Evolutionary conservation across 2,113 vertebrate species (phyloP).

Genomic region (Myodes glareolus): DNA sequence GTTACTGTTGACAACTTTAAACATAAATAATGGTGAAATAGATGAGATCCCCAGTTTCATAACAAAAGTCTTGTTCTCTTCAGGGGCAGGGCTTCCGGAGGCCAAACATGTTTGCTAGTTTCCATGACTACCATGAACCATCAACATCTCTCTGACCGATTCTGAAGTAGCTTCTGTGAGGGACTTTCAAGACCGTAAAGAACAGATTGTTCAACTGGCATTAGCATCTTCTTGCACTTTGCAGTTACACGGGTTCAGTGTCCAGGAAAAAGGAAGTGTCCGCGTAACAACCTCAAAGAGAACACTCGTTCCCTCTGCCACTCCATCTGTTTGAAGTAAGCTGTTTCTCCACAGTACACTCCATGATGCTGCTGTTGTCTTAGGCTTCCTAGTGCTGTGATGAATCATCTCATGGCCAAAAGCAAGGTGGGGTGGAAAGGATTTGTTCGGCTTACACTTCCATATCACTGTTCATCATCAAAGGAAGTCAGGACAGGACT

Average conservation of each 20-base stretch:
- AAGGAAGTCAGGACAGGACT: not conserved
- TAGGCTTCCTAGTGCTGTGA: not conserved
- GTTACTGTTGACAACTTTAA: constrained; percentile 53
- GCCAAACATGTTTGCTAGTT: constrained; percentile 66
- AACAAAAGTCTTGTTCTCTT: constrained; percentile 51
- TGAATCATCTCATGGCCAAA: not conserved
- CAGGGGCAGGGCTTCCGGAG: constrained; percentile 38
- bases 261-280: constrained; percentile 40
- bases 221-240: constrained; percentile 38
- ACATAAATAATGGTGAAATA: constrained; percentile 64
- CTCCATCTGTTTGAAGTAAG: constrained; percentile 6
- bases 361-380: not conserved
- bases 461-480: not conserved
- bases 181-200: constrained; percentile 37
- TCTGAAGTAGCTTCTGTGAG: constrained; percentile 42
- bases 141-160: constrained; percentile 28
- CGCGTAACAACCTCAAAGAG: not conserved
- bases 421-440: not conserved
- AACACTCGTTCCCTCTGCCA: not conserved
- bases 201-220: constrained; percentile 52
- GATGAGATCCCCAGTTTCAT: constrained; percentile 40
- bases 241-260: not conserved
- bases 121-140: constrained; percentile 21
- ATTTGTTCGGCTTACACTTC: not conserved
- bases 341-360: not conserved